Base-by-base conservation (phyloP, 2,797 vertebrate species). In the Holocentrus rufus region DNA sequence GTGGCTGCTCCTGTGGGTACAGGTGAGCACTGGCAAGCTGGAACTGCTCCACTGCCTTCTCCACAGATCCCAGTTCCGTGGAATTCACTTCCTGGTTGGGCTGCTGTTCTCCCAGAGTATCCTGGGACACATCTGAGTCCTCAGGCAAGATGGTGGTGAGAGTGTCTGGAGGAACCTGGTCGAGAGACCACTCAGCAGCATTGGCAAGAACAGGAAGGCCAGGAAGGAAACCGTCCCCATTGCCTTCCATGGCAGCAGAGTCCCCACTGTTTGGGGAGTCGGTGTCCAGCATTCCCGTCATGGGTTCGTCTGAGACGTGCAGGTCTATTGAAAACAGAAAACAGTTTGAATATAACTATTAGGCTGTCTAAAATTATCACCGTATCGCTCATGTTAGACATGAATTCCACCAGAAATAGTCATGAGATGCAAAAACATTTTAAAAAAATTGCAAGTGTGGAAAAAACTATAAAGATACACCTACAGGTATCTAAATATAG, bases 211-310 rank as follows among this genome's bases (percentile, higher is more conserved):
- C 89, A 65, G 92, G 89, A 70, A 89, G 85, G 53, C 92, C 90
- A 61, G 91, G 86, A 73, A 88, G 70, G 69, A 86, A 90, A 30
- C 82, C 81, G 72, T 92, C 91, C 54, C 85, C 92, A 9, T 91
- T 86, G 72, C 79, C 91, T 80, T 93, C 93, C 92, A 93, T 90
- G 74, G 76, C 83, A 61, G 90, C 76, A 8, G 85, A 73, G 52
- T 74, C 80, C 47, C 83, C 79, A 17, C 77, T 79, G 20, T 82
- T 81, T 2, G 87, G 69, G 71, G 91, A 85, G 65, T 93, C 90
- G 76, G 92, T 85, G 79, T 93, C 89, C 80, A 94, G 87, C 90
- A 93, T 94, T 88, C 91, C 93, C 81, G 85, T 88, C 77, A 90
- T 73, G 10, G 86, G 79, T 60, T 88, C 76, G 18, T 90, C 86